Percentiles rank a stretch among this genome's conserved stretches.
Conservation (phyloP, 2,797 vertebrate species). For the Paramormyrops hopkinsi region DNA sequence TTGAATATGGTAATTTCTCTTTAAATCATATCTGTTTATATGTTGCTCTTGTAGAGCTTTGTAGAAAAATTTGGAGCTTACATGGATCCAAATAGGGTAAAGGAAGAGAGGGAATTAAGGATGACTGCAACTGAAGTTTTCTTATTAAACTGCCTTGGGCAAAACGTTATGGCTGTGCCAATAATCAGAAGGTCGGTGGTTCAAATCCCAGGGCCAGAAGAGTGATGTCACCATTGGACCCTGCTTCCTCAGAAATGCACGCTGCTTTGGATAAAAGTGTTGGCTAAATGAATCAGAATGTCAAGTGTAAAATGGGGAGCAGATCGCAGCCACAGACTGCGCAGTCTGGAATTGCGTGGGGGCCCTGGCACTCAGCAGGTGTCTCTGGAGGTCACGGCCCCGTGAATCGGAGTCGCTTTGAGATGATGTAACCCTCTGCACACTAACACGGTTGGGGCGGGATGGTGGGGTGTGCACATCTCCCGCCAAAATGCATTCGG, state of each 20-base stretch:
- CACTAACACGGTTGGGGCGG: too few relatives aligned
- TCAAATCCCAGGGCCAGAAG: neutral
- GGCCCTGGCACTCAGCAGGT: neutral
- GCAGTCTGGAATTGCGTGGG: neutral
- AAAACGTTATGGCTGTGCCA: neutral
- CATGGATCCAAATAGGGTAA: neutral
- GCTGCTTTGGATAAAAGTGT: neutral
- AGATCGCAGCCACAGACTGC: neutral
- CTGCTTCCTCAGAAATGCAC: neutral
- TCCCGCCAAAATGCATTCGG: neutral
- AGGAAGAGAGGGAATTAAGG: neutral
- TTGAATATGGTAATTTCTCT: neutral
- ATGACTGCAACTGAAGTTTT: neutral
- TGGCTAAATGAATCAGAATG: neutral
- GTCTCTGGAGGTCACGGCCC: neutral
- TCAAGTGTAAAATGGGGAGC: neutral
- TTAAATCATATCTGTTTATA: neutral
- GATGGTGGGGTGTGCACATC: neutral
- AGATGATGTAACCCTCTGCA: neutral
- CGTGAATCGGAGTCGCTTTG: neutral
- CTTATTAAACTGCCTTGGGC: neutral
- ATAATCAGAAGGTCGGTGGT: neutral
- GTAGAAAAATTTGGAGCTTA: neutral
- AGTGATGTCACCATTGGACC: neutral
- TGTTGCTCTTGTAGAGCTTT: neutral